phyloP scores from a whole-genome alignment of 1,140 invertebrate species.

The Branchinecta lynchi region DNA sequence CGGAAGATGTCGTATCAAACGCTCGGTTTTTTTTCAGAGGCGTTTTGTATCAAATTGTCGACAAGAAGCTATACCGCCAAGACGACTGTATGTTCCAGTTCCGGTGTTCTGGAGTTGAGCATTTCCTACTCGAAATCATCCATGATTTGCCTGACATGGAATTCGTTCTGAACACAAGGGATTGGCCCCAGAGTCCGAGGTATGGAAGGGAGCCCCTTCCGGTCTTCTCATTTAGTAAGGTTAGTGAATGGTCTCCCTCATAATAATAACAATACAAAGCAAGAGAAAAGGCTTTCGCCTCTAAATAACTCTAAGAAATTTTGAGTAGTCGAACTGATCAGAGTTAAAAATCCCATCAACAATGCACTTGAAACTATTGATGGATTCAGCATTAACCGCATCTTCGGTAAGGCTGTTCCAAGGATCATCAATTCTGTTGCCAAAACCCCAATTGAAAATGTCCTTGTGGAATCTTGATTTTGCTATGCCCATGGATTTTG shows the following conservation, averaged over 20 bases:
- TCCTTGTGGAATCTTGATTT: too few relatives aligned
- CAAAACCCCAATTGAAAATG: too few relatives aligned
- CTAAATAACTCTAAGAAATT: too few relatives aligned
- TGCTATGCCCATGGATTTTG: too few relatives aligned
- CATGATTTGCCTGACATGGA: constrained; percentile 62
- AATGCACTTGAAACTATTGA: too few relatives aligned
- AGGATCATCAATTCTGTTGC: too few relatives aligned
- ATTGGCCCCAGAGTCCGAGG: constrained; percentile 71
- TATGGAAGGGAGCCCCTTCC: constrained; percentile 48
- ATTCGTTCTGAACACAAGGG: constrained; percentile 70
- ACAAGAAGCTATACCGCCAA: constrained; percentile 62
- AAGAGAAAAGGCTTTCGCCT: too few relatives aligned
- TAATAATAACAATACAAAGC: too few relatives aligned
- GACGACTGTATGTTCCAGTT: constrained; percentile 76
- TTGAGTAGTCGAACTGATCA: too few relatives aligned
- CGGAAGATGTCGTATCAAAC: not conserved
- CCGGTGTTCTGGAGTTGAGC: constrained; percentile 76
- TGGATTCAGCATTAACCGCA: too few relatives aligned
- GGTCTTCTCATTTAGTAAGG: constrained; percentile 90
- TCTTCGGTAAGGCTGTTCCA: too few relatives aligned
- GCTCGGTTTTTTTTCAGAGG: constrained; percentile 36
- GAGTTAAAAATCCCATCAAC: too few relatives aligned
- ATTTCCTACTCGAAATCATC: constrained; percentile 53
- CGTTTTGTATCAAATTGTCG: constrained; percentile 70
- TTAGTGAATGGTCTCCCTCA: constrained; percentile 30